Percentiles rank a stretch among this genome's conserved stretches.
These are phyloP conservation scores for Acyrthosiphon pisum DNA, from an alignment of 1,140 invertebrate genomes.

Conservation along the genomic window DNA sequence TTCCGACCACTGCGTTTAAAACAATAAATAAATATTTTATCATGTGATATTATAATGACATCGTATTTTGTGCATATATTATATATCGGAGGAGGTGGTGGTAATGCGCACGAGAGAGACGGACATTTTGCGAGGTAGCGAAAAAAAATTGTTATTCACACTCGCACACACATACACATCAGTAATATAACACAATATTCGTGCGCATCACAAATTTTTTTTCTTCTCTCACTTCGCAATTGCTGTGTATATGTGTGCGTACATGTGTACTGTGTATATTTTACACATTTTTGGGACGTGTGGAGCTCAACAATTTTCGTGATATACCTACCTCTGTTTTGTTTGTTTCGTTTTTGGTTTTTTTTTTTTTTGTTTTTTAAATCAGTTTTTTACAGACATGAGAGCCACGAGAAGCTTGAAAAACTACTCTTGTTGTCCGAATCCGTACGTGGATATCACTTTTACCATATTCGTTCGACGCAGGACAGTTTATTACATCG, in stretches of 20 bases:
- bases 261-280: not conserved
- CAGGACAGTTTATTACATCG: constrained; percentile 73
- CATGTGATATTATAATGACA: not conserved
- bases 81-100: not conserved
- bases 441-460: constrained; percentile 73
- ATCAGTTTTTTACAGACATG: constrained; percentile 63
- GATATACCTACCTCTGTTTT: not conserved
- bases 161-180: not conserved
- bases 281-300: not conserved
- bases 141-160: not conserved
- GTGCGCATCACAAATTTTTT: not conserved
- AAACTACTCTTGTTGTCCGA: constrained; percentile 67
- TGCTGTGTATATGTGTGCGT: not conserved
- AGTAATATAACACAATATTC: too few relatives aligned
- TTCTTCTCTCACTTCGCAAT: not conserved
- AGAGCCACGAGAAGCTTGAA: constrained; percentile 65
- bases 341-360: not conserved
- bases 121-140: not conserved
- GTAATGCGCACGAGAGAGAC: not conserved
- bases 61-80: too few relatives aligned
- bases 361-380: not conserved
- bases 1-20: not conserved
- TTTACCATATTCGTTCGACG: constrained; percentile 72
- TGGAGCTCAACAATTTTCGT: not conserved
- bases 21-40: not conserved